A percentile compares a stretch with the other conserved stretches of the same genome.
Evolutionary conservation across 2,888 invertebrate genomes (phyloP).

Genomic region (Criorhina ranunculi): DNA sequence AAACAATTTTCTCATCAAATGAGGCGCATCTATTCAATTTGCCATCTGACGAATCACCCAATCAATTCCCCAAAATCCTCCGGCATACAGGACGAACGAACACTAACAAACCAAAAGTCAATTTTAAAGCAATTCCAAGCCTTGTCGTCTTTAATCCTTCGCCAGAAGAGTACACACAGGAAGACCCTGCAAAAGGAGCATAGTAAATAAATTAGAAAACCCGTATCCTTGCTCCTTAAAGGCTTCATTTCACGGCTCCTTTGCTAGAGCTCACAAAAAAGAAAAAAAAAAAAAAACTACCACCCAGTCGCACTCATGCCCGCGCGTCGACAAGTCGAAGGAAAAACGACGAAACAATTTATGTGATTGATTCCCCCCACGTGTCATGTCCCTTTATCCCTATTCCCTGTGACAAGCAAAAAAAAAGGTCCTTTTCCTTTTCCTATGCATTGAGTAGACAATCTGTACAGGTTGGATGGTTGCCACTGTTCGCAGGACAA

Average conservation of each 20-base stretch:
- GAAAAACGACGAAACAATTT: slow-evolving; percentile 76
- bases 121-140: slow-evolving; percentile 60
- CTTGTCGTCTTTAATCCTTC: slow-evolving; percentile 62
- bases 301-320: slow-evolving; percentile 29
- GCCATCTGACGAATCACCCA: slow-evolving; percentile 70
- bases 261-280: slow-evolving; percentile 39
- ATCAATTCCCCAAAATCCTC: slow-evolving; percentile 59
- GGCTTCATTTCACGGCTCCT: slow-evolving; percentile 77
- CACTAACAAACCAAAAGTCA: slow-evolving; percentile 25
- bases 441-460: slow-evolving; percentile 59
- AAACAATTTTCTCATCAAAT: slow-evolving; percentile 75
- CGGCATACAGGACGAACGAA: not conserved
- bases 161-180: slow-evolving; percentile 8
- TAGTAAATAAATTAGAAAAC: slow-evolving; percentile 75
- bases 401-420: slow-evolving; percentile 62
- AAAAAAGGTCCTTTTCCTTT: slow-evolving; percentile 52
- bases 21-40: slow-evolving; percentile 73
- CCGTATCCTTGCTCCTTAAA: slow-evolving; percentile 72
- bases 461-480: slow-evolving; percentile 72
- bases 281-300: too few relatives aligned
- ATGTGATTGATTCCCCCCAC: slow-evolving; percentile 77
- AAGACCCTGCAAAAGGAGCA: slow-evolving; percentile 38
- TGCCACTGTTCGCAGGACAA: slow-evolving; percentile 68
- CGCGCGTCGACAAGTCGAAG: slow-evolving; percentile 35
- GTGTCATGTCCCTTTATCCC: slow-evolving; percentile 71